These are phyloP conservation scores for Trachelus troglodyta DNA, from an alignment of 2,888 invertebrate genomes.

Conservation along the genomic window DNA sequence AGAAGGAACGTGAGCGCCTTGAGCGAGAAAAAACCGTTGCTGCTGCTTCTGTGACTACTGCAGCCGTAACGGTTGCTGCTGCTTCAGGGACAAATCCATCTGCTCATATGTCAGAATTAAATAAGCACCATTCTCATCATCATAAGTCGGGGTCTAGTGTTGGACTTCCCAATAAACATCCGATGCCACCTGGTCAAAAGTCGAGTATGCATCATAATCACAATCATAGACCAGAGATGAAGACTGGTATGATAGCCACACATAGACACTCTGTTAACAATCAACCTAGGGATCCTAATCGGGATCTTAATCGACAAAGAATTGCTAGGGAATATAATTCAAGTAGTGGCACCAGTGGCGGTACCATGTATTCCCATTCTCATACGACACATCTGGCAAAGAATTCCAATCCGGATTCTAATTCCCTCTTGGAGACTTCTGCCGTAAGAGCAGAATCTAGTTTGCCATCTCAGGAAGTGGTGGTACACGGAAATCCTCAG, in stretches of 20 bases:
- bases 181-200: slow-evolving; percentile 48
- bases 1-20: slow-evolving; percentile 72
- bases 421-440: neutral
- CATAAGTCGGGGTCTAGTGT: slow-evolving; percentile 49
- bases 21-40: slow-evolving; percentile 67
- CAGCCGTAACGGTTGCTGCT: slow-evolving; percentile 45
- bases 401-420: slow-evolving; percentile 18
- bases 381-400: slow-evolving; percentile 27
- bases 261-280: slow-evolving; percentile 42
- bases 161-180: slow-evolving; percentile 59
- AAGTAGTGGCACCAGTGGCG: slow-evolving; percentile 26
- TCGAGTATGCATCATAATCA: slow-evolving; percentile 53
- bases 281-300: slow-evolving; percentile 40
- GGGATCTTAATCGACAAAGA: slow-evolving; percentile 49
- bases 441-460: neutral
- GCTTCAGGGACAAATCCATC: slow-evolving; percentile 40
- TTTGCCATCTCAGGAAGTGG: slow-evolving; percentile 27
- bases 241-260: slow-evolving; percentile 52
- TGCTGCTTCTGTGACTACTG: slow-evolving; percentile 21
- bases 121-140: slow-evolving; percentile 56
- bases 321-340: slow-evolving; percentile 46
- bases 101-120: slow-evolving; percentile 33
- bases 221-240: slow-evolving; percentile 55
- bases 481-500: slow-evolving; percentile 32
- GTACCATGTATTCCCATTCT: slow-evolving; percentile 13